phyloP scores from a whole-genome alignment of 2,113 vertebrate genomes.

The Amphiprion ocellaris region DNA sequence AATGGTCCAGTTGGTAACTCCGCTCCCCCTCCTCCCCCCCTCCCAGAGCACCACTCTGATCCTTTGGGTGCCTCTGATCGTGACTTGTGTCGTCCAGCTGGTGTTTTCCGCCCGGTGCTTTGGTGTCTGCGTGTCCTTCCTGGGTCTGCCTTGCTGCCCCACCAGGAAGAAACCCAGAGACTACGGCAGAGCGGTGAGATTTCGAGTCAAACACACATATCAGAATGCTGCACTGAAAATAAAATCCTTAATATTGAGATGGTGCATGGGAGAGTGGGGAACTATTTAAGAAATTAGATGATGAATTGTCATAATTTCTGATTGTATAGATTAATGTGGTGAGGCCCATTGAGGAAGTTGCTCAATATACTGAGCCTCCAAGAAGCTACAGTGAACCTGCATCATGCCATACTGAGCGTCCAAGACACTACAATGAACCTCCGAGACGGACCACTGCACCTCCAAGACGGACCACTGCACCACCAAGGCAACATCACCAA shows the following conservation, averaged over 20 bases:
- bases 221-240: neutral
- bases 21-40: constrained; percentile 1
- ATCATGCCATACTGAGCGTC: neutral
- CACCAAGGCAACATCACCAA: constrained; percentile 16
- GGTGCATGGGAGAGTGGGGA: too few species aligned
- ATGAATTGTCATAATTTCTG: too few species aligned
- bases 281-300: too few species aligned
- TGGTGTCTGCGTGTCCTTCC: constrained; percentile 78
- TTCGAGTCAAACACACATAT: neutral
- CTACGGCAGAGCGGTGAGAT: constrained; percentile 63
- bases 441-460: neutral
- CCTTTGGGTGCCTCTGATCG: constrained; percentile 89
- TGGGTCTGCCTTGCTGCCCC: constrained; percentile 78
- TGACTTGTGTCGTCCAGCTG: constrained; percentile 83
- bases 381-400: neutral
- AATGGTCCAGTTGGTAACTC: constrained; percentile 40
- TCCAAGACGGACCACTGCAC: neutral
- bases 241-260: neutral
- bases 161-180: constrained; percentile 46
- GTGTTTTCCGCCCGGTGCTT: constrained; percentile 84
- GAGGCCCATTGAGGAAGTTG: constrained; percentile 35
- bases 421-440: neutral
- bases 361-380: neutral
- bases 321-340: constrained; percentile 67
- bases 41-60: constrained; percentile 90